A percentile compares a stretch with the other conserved stretches of the same genome.
Evolutionary conservation across 2,888 invertebrate species (phyloP).

Genomic region (Noctuana brunneofusca): DNA sequence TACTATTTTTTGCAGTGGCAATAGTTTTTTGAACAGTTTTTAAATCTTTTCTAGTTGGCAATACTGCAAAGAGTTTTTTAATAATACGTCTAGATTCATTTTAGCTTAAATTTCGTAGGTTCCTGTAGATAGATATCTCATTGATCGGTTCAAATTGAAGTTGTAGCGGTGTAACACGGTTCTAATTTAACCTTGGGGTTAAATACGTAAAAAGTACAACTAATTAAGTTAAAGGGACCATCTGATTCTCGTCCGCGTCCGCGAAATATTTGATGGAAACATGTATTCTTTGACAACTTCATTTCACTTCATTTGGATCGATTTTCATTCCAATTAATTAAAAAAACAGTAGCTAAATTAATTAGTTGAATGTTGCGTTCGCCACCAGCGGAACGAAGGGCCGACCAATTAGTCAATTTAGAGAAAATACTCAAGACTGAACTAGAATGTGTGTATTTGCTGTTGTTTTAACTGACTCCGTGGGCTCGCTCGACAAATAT

Average conservation of each 20-base stretch:
- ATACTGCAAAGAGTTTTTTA: not conserved
- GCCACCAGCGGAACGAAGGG: conserved; percentile 42
- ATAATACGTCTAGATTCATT: conserved; percentile 13
- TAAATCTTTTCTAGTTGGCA: conserved; percentile 25
- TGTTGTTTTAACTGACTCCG: conserved; percentile 36
- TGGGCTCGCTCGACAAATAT: conserved; percentile 8
- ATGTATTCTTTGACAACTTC: too few species aligned
- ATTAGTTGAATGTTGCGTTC: conserved; percentile 26
- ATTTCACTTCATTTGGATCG: conserved; percentile 23
- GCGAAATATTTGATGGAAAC: too few species aligned
- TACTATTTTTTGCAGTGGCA: conserved; percentile 29
- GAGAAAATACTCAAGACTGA: conserved; percentile 75
- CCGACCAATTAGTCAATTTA: conserved; percentile 75
- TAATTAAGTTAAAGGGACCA: not conserved
- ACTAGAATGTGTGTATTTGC: conserved; percentile 54
- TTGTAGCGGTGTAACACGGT: not conserved
- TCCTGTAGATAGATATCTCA: not conserved
- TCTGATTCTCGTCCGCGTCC: conserved; percentile 1
- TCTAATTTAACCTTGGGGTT: not conserved
- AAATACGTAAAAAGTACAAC: not conserved
- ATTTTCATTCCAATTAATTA: not conserved
- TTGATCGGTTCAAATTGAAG: conserved; percentile 14
- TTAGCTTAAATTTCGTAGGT: conserved; percentile 21
- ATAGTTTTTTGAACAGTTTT: conserved; percentile 31
- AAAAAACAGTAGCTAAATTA: conserved; percentile 8